These are phyloP conservation scores for Chrysolina oricalcia DNA, from an alignment of 2,888 invertebrate species.

Conservation along the genomic window DNA sequence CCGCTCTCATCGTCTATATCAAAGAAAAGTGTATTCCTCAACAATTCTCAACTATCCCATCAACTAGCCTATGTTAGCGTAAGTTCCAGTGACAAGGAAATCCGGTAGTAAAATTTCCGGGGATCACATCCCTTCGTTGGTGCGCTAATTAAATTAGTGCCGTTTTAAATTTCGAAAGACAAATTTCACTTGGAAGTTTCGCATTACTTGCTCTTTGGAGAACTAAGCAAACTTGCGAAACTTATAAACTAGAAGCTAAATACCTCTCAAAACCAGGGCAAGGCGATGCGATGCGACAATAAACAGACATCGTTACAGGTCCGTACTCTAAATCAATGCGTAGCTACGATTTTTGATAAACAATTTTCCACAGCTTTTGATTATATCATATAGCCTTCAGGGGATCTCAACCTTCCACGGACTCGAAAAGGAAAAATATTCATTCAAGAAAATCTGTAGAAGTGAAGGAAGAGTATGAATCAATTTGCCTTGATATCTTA, in stretches of 20 bases:
- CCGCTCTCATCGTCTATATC: too few species aligned
- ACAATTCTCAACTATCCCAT: background rate
- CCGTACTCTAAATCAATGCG: background rate
- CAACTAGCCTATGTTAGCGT: background rate
- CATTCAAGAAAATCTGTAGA: too few species aligned
- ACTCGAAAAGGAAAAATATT: too few species aligned
- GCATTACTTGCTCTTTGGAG: conserved; percentile 6
- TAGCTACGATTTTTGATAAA: too few species aligned
- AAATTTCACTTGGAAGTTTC: conserved; percentile 17
- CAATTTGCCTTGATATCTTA: too few species aligned
- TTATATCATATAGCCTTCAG: too few species aligned
- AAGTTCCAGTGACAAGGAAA: conserved; percentile 17
- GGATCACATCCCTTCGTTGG: background rate
- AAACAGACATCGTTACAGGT: background rate
- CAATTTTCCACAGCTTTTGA: too few species aligned
- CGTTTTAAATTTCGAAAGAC: conserved; percentile 19
- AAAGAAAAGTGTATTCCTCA: too few species aligned
- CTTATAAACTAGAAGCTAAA: conserved; percentile 17
- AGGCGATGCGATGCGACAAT: conserved; percentile 19
- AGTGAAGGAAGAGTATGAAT: too few species aligned
- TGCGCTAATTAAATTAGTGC: conserved; percentile 19
- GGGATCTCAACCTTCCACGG: too few species aligned
- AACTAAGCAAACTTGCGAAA: conserved; percentile 9
- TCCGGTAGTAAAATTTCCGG: conserved; percentile 13
- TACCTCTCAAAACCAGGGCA: conserved; percentile 18